These are phyloP conservation scores for Adelphocoris suturalis DNA, from an alignment of 2,888 invertebrate genomes.

Conservation along the genomic window DNA sequence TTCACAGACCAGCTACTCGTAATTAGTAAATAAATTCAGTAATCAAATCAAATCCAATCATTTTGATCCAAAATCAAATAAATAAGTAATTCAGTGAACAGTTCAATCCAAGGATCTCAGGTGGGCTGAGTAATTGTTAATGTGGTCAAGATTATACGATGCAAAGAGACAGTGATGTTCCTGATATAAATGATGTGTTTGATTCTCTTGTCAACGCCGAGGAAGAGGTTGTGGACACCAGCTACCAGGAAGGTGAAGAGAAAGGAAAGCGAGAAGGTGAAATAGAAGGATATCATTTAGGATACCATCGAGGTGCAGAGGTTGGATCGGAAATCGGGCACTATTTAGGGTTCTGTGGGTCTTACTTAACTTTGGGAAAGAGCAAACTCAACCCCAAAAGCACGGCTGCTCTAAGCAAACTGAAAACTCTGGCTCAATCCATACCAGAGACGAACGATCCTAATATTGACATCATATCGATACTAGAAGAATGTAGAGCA, in stretches of 20 bases:
- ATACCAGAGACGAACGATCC: constrained; percentile 85
- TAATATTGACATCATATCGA: constrained; percentile 83
- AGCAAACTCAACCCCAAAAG: constrained; percentile 79
- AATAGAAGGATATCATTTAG: constrained; percentile 86
- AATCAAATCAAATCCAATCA: too few species aligned
- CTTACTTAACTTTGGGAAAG: constrained; percentile 77
- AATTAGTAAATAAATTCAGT: too few species aligned
- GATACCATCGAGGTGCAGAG: constrained; percentile 88
- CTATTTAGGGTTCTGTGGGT: constrained; percentile 83
- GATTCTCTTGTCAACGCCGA: constrained; percentile 86
- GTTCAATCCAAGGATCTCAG: too few species aligned
- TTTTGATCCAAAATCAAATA: too few species aligned
- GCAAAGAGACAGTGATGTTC: constrained; percentile 77
- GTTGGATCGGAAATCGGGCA: constrained; percentile 89
- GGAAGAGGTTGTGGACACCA: constrained; percentile 81
- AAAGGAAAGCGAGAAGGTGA: constrained; percentile 82
- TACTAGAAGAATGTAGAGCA: constrained; percentile 83
- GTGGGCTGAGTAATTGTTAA: too few species aligned
- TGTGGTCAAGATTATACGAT: background rate
- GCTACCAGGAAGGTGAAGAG: constrained; percentile 85
- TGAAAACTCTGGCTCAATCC: constrained; percentile 82
- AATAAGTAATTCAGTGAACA: too few species aligned
- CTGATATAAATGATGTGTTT: constrained; percentile 87
- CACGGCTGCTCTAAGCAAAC: constrained; percentile 80
- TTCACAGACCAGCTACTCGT: too few species aligned